phyloP scores from a whole-genome alignment of 1,140 invertebrate species.

The Dreissena rostriformis region DNA sequence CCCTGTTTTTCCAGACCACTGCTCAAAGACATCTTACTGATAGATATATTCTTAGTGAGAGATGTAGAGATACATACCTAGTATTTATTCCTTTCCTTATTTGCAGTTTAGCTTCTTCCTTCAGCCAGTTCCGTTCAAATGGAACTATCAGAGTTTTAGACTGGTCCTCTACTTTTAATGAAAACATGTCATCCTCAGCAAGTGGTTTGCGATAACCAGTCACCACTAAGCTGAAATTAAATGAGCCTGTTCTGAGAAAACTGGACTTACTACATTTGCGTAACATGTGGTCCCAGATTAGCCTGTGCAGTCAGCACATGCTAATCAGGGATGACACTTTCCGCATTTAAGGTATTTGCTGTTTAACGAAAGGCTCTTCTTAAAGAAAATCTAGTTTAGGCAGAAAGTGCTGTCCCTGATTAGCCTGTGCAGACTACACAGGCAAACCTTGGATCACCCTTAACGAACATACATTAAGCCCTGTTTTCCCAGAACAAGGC shows the following conservation, averaged over 20 bases:
- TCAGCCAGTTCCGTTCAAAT: constrained; percentile 92
- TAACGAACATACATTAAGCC: no score
- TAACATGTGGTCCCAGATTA: neutral
- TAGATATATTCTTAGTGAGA: no score
- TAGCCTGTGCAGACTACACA: no score
- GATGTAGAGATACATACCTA: no score
- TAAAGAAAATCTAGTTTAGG: no score
- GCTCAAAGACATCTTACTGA: no score
- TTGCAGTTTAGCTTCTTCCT: constrained; percentile 75
- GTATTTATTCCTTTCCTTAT: constrained; percentile 7
- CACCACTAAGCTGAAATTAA: constrained; percentile 41
- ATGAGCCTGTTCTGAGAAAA: neutral
- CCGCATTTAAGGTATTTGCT: neutral
- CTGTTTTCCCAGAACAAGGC: no score
- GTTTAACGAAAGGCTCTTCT: no score
- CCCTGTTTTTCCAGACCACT: no score
- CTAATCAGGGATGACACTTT: neutral
- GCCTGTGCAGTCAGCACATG: neutral
- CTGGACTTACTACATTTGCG: neutral
- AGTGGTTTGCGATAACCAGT: constrained; percentile 85
- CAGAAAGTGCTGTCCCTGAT: no score
- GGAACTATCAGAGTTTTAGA: constrained; percentile 89
- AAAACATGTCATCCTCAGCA: constrained; percentile 92
- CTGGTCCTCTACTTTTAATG: constrained; percentile 91
- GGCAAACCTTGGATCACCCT: no score